These are phyloP conservation scores for Agrochola lota DNA, from an alignment of 2,888 invertebrate species.

Conservation along the genomic window DNA sequence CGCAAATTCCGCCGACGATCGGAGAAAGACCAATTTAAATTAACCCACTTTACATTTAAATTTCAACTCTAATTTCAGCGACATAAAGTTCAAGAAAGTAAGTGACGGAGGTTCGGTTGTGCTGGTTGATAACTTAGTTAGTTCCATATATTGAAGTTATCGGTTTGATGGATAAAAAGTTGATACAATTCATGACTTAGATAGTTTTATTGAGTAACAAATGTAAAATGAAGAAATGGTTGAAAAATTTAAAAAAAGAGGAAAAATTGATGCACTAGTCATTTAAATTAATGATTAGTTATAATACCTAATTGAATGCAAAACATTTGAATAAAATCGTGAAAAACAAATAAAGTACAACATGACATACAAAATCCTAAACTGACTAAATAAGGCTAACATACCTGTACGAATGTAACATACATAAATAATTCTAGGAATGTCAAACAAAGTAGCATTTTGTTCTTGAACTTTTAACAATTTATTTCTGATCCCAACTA, in stretches of 20 bases:
- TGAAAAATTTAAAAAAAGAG: neutral
- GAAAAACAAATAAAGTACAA: constrained; percentile 15
- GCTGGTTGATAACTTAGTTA: constrained; percentile 32
- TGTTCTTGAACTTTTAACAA: constrained; percentile 67
- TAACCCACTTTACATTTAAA: neutral
- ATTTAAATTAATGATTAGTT: neutral
- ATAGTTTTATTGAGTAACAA: constrained; percentile 27
- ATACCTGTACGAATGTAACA: constrained; percentile 43
- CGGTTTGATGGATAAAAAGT: constrained; percentile 41
- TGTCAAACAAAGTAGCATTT: constrained; percentile 59
- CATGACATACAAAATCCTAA: constrained; percentile 31
- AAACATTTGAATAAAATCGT: neutral
- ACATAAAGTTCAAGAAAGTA: neutral
- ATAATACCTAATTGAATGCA: neutral
- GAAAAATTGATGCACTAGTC: neutral
- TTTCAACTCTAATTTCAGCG: constrained; percentile 8
- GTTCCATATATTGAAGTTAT: constrained; percentile 49
- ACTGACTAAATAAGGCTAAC: constrained; percentile 38
- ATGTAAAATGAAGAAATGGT: constrained; percentile 15
- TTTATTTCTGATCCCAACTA: constrained; percentile 62
- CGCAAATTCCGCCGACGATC: constrained; percentile 76
- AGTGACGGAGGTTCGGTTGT: neutral
- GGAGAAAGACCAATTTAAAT: constrained; percentile 45
- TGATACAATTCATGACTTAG: constrained; percentile 42
- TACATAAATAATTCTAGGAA: constrained; percentile 55